Conservation (phyloP, 2,797 vertebrate species). For the Tokudaia tokunoshimensis region DNA sequence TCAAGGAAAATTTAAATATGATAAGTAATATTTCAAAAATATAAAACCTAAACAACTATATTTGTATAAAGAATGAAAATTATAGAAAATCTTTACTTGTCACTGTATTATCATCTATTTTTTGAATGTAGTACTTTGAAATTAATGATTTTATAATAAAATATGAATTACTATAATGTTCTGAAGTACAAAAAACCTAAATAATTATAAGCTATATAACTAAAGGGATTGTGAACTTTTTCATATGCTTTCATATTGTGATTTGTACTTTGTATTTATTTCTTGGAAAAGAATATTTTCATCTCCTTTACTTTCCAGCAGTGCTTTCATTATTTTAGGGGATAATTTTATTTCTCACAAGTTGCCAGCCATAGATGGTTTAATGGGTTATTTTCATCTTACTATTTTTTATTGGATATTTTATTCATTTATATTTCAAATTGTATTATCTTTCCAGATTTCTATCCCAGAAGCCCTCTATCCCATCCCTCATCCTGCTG, state of each 20-base stretch:
- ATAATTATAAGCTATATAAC: neutral
- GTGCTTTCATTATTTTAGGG: constrained; percentile 8
- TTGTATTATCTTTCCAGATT: no score
- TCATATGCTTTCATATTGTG: neutral
- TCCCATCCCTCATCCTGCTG: no score
- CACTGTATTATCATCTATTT: neutral
- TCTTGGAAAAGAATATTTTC: neutral
- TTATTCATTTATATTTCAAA: no score
- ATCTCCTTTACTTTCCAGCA: neutral
- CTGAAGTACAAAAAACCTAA: neutral
- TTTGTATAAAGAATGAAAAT: neutral
- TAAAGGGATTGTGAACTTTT: neutral
- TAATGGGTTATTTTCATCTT: neutral
- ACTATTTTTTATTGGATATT: neutral
- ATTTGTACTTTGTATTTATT: neutral
- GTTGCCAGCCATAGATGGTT: neutral
- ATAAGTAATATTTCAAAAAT: neutral
- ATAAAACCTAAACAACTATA: neutral
- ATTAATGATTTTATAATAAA: neutral
- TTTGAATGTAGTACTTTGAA: neutral
- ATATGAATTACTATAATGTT: neutral
- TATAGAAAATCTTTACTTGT: neutral
- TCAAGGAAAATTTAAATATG: neutral
- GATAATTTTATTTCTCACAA: constrained; percentile 8
- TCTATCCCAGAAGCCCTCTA: no score